Evolutionary conservation across 2,888 invertebrate species (phyloP).

Genomic region (Latrodectus hesperus): DNA sequence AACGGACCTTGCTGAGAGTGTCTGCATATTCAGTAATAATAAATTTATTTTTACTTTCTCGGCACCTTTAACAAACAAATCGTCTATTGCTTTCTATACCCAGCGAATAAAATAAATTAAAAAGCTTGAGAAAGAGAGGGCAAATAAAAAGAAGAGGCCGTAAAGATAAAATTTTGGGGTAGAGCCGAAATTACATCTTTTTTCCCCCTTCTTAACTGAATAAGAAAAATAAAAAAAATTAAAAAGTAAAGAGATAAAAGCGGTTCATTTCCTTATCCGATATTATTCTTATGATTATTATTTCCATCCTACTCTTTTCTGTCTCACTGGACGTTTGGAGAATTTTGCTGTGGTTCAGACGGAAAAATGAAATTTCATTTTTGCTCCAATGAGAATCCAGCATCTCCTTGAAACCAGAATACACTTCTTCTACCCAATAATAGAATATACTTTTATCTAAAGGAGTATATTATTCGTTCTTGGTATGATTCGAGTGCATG

Average conservation of each 20-base stretch:
- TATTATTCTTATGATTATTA: slow-evolving; percentile 46
- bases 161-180: slow-evolving; percentile 23
- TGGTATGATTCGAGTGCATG: slow-evolving; percentile 5
- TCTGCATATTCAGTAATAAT: slow-evolving; percentile 65
- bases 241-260: slow-evolving; percentile 28
- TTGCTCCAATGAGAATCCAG: slow-evolving; percentile 12
- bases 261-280: slow-evolving; percentile 50
- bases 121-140: slow-evolving; percentile 4
- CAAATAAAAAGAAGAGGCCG: slow-evolving; percentile 11
- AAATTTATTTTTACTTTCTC: slow-evolving; percentile 59
- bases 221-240: slow-evolving; percentile 14
- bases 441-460: not conserved
- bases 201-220: not conserved
- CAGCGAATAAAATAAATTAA: slow-evolving; percentile 43
- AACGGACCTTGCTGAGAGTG: slow-evolving; percentile 27
- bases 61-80: slow-evolving; percentile 55
- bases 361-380: slow-evolving; percentile 53
- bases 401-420: slow-evolving; percentile 11
- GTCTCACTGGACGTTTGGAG: slow-evolving; percentile 23
- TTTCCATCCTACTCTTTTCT: not conserved
- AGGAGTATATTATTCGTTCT: slow-evolving; percentile 35
- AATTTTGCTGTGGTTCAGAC: slow-evolving; percentile 29
- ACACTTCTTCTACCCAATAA: slow-evolving; percentile 41
- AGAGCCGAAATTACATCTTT: slow-evolving; percentile 43
- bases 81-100: slow-evolving; percentile 31